phyloP scores from a whole-genome alignment of 2,888 invertebrate species.

The Acanthosepion lycidas region DNA sequence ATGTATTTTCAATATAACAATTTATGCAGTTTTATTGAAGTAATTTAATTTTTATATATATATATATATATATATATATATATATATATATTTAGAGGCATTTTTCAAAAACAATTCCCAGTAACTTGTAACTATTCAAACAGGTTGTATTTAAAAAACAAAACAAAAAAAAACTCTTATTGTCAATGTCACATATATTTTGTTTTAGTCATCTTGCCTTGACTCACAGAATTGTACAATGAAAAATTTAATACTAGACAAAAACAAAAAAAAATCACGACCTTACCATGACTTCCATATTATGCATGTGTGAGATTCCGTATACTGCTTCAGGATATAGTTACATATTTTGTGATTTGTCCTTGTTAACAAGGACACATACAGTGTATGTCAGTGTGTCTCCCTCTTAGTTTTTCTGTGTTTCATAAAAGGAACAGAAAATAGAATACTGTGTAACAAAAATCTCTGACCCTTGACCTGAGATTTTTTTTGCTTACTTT shows the following conservation, averaged over 20 bases:
- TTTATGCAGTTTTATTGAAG: no score
- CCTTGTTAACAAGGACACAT: neutral
- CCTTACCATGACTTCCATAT: neutral
- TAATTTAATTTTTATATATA: no score
- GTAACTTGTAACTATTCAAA: no score
- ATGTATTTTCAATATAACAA: no score
- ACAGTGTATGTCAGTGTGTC: neutral
- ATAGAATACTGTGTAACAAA: neutral
- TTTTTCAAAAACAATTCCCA: no score
- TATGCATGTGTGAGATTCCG: neutral
- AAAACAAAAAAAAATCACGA: neutral
- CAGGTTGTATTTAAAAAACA: no score
- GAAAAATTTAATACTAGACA: neutral
- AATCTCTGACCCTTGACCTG: neutral
- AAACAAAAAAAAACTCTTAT: no score
- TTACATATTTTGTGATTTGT: neutral
- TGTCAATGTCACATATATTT: no score
- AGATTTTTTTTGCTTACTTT: neutral
- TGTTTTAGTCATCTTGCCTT: no score
- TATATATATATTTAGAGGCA: no score
- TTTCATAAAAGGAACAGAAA: neutral
- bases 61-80: no score
- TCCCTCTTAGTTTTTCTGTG: neutral
- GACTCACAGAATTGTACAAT: no score
- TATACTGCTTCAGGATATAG: neutral